Percentiles rank a stretch among this genome's conserved stretches.
Evolutionary conservation across 2,797 vertebrate genomes (phyloP).

Genomic region (Anas capensis): DNA sequence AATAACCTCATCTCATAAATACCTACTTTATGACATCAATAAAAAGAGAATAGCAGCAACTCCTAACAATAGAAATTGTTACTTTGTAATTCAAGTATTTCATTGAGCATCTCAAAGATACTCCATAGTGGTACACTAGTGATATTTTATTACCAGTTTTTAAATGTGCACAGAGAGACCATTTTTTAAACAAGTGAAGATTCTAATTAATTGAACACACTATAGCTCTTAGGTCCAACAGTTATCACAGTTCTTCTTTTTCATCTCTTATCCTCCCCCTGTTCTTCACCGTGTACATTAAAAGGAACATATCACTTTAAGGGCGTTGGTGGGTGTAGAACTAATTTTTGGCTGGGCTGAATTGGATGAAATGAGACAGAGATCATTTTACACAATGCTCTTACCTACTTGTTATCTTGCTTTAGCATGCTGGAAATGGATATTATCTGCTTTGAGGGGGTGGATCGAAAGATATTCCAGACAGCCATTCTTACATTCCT

Average conservation of each 20-base stretch:
- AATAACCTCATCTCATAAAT: slow-evolving; percentile 81
- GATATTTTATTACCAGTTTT: slow-evolving; percentile 62
- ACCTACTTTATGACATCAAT: slow-evolving; percentile 78
- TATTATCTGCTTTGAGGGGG: not conserved
- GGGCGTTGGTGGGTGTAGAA: slow-evolving; percentile 15
- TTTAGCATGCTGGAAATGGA: not conserved
- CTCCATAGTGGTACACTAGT: slow-evolving; percentile 42
- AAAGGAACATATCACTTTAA: slow-evolving; percentile 57
- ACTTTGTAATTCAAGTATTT: slow-evolving; percentile 74
- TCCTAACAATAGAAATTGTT: slow-evolving; percentile 74
- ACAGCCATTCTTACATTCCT: not conserved
- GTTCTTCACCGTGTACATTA: slow-evolving; percentile 38
- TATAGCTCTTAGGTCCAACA: slow-evolving; percentile 57
- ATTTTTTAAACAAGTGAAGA: slow-evolving; percentile 67
- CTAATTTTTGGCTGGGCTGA: slow-evolving; percentile 42
- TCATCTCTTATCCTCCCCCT: slow-evolving; percentile 41
- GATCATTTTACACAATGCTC: not conserved
- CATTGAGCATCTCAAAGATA: slow-evolving; percentile 53
- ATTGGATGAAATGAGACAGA: not conserved
- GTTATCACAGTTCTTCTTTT: slow-evolving; percentile 63
- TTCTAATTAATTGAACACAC: slow-evolving; percentile 77
- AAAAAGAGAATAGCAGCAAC: slow-evolving; percentile 74
- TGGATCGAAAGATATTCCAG: not conserved
- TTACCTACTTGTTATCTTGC: not conserved
- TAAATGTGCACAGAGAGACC: slow-evolving; percentile 57